Evolutionary conservation across 1,140 invertebrate genomes (phyloP).

Genomic region (Cotesia glomerata): DNA sequence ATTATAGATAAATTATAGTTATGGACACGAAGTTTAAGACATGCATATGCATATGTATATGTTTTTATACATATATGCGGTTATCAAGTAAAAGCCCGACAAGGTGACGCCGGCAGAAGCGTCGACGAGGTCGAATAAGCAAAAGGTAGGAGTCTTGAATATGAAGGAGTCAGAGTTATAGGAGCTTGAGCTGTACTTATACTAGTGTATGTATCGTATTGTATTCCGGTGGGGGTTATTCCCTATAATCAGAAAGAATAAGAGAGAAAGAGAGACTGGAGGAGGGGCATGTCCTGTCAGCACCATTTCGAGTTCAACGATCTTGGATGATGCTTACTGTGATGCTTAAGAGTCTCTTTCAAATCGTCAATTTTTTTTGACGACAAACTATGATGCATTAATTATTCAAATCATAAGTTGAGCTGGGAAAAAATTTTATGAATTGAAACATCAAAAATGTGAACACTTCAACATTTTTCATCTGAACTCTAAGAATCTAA

Average conservation of each 20-base stretch:
- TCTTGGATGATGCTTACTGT: constrained; percentile 41
- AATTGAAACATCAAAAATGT: too few species aligned
- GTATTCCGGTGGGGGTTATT: constrained; percentile 20
- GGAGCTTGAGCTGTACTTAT: too few species aligned
- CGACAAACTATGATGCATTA: neutral
- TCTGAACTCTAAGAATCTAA: too few species aligned
- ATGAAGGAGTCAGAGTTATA: constrained; percentile 8
- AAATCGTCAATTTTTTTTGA: neutral
- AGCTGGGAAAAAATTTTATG: too few species aligned
- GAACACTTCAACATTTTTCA: too few species aligned
- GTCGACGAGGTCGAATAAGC: constrained; percentile 24
- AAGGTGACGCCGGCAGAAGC: constrained; percentile 27
- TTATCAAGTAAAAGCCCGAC: constrained; percentile 17
- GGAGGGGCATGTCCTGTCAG: constrained; percentile 51
- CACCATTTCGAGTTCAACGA: constrained; percentile 59
- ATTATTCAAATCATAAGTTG: neutral
- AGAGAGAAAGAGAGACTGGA: constrained; percentile 20
- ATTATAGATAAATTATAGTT: constrained; percentile 1
- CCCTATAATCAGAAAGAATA: constrained; percentile 21
- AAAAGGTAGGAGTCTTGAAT: neutral
- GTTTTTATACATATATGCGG: neutral
- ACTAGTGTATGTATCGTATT: too few species aligned
- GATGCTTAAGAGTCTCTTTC: constrained; percentile 6
- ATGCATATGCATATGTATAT: neutral
- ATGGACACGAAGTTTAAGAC: neutral